Evolutionary conservation across 1,140 invertebrate genomes (phyloP), one percentile per base, ranked within the genome.

Genomic region (Caenorhabditis tropicalis): DNA sequence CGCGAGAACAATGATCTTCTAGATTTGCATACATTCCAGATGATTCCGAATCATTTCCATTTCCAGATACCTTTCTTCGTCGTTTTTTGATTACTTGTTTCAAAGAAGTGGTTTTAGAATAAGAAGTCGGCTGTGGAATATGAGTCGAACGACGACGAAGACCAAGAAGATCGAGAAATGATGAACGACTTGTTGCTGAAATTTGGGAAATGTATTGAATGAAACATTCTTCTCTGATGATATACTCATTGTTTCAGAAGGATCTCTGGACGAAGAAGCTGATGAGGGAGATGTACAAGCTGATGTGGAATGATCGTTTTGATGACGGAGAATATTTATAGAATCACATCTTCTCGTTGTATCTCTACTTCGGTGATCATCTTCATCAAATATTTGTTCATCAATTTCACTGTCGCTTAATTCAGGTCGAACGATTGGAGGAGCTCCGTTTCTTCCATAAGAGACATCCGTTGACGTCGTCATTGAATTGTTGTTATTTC

Each of bases 401-500:
- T 87, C 86, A 21, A 87, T 82, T 58, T 87, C 86, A 36, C 80
- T 82, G 49, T 87, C 86, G 39, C 60, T 82, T 24, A 82, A 16
- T 79, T 87, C 86, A 16, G 86, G 86, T 29, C 82, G 79, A 16
- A 87, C 86, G 3, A 87, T 51, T 19, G 86, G 86, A n/a, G 84
- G 84, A 9, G 82, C 82, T 79, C 70, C 19, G 33, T 29, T 46
- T 36, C 51, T 70, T 5, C 24, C 56, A 33, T 56, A 60, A 70
- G 86, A 87, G 29, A 85, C 88, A 33, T 87, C 86, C 6, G 86
- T 86, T 21, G 86, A 87, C 12, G 82, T 82, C 19, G 84, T 84
- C 84, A 85, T 48, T 51, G 53, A 74, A 74, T 65, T 74, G 29
- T 46, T 56, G 29, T 36, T 53, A 31, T 79, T 85, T 31, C 49